Base-by-base conservation (phyloP, 2,888 invertebrate genomes). In the Clanis bilineata region DNA sequence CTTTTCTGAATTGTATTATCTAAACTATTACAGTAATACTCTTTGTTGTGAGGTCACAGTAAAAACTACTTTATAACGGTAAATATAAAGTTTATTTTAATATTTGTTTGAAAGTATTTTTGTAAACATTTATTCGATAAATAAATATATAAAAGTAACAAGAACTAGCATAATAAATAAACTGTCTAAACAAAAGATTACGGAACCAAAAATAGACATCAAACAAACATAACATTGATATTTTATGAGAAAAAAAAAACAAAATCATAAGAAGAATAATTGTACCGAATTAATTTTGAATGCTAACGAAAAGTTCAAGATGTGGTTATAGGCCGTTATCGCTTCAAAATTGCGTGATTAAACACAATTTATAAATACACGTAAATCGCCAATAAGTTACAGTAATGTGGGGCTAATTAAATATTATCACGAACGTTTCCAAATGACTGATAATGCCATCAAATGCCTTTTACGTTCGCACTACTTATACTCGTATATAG, bases 371-470 rank as follows among this genome's bases (percentile, higher is more conserved):
- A 32, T 32, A 28, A 51, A 51, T 23, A 51, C 47, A n/a, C 47
- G 25, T 15, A 25, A 47, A 47, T 47, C 47, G 25, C 47, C 15
- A 47, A 47, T 47, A 51, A 51, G 15, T 51, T 51, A 51, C 18
- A 3, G 51, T 51, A 51, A 28, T 51, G 18, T 18, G 51, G 18
- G 18, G 51, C 51, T 51, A 51, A 51, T 51, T 51, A 51, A 51
- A 51, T 51, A 51, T 28, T 51, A 28, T 10, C 51, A 51, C 51
- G 51, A 51, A 51, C 18, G 7, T 32, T 51, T 51, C 9, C 18
- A 41, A 41, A 36, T 45, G n/a, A 51, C 51, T 51, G 51, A 51
- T 32, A 51, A 32, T 51, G 32, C 32, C 10, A 18, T 51, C 32
- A 51, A 51, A 51, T 9, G 12, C 15, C 28, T 28, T 36, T 36